Percentiles rank a stretch among this genome's conserved stretches.
Evolutionary conservation across 1,140 invertebrate genomes (phyloP).

Genomic region (Drosophila sp.): DNA sequence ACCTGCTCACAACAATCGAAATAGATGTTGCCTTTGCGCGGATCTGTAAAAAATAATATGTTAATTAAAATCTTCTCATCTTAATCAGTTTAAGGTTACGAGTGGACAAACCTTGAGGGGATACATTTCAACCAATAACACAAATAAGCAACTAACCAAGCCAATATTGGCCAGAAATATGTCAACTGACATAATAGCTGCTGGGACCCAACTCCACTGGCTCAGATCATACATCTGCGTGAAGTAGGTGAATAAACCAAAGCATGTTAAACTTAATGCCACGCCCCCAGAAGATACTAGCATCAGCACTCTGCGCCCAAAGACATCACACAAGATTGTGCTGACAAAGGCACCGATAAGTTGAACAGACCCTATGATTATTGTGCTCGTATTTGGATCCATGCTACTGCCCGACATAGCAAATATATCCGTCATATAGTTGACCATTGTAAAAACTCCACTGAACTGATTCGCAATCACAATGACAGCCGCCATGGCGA

Average conservation of each 20-base stretch:
- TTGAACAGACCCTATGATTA: slow-evolving; percentile 85
- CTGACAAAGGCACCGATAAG: slow-evolving; percentile 74
- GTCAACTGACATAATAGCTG: slow-evolving; percentile 68
- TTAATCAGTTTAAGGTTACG: no score
- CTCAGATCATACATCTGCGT: slow-evolving; percentile 49
- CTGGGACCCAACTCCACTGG: slow-evolving; percentile 66
- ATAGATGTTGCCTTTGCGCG: slow-evolving; percentile 66
- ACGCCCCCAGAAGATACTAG: slow-evolving; percentile 58
- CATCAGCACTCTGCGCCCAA: slow-evolving; percentile 59
- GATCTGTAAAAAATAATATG: slow-evolving; percentile 56
- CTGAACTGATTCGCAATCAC: slow-evolving; percentile 64
- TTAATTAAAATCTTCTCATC: not conserved
- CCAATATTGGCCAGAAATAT: slow-evolving; percentile 76
- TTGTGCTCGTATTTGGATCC: slow-evolving; percentile 85
- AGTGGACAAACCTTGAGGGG: slow-evolving; percentile 62
- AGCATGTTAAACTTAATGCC: slow-evolving; percentile 47
- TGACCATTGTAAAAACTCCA: slow-evolving; percentile 65
- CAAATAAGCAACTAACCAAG: slow-evolving; percentile 68
- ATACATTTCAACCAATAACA: slow-evolving; percentile 72
- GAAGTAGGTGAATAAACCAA: slow-evolving; percentile 60
- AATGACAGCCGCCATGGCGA: slow-evolving; percentile 56
- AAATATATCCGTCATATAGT: slow-evolving; percentile 87
- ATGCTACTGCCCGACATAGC: slow-evolving; percentile 86
- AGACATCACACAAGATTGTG: slow-evolving; percentile 62
- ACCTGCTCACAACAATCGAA: slow-evolving; percentile 66